Percentiles rank a stretch among this genome's conserved stretches.
Evolutionary conservation across 2,113 vertebrate species (phyloP).

Genomic region (Poeciliopsis occidentalis): DNA sequence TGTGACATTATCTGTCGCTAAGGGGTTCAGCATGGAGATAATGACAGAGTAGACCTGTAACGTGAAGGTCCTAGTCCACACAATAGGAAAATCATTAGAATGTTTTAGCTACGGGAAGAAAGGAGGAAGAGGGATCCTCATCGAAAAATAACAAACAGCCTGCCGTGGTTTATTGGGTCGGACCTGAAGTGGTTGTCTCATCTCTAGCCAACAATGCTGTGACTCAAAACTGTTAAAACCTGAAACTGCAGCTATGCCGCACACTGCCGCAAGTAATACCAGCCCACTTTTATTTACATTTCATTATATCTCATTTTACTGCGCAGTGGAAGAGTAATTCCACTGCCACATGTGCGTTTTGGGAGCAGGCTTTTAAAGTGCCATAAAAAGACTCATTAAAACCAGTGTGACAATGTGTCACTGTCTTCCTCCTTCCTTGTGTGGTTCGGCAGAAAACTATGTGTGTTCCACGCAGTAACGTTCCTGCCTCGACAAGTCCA

Average conservation of each 20-base stretch:
- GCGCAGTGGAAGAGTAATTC: background rate
- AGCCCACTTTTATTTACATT: background rate
- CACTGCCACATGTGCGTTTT: background rate
- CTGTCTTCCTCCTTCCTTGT: conserved; percentile 13
- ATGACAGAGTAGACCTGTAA: conserved; percentile 12
- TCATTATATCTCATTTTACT: background rate
- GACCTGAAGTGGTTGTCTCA: background rate
- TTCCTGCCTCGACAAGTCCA: conserved; percentile 60
- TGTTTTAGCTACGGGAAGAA: background rate
- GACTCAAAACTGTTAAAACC: background rate
- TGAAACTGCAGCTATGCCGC: background rate
- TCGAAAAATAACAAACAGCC: too few relatives aligned
- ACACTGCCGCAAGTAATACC: background rate
- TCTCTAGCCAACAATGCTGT: background rate
- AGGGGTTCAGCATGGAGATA: conserved; percentile 9
- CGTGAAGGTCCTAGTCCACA: background rate
- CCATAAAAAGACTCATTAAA: conserved; percentile 1
- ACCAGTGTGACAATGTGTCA: conserved; percentile 15
- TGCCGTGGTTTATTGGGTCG: too few relatives aligned
- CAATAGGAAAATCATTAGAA: background rate
- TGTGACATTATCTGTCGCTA: background rate
- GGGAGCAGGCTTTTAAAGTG: background rate
- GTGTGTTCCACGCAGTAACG: conserved; percentile 10
- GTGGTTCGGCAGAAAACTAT: conserved; percentile 25
- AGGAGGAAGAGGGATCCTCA: background rate